A percentile compares a stretch with the other conserved stretches of the same genome.
phyloP scores from a whole-genome alignment of 2,113 vertebrate genomes.

The Labeo rohita region DNA sequence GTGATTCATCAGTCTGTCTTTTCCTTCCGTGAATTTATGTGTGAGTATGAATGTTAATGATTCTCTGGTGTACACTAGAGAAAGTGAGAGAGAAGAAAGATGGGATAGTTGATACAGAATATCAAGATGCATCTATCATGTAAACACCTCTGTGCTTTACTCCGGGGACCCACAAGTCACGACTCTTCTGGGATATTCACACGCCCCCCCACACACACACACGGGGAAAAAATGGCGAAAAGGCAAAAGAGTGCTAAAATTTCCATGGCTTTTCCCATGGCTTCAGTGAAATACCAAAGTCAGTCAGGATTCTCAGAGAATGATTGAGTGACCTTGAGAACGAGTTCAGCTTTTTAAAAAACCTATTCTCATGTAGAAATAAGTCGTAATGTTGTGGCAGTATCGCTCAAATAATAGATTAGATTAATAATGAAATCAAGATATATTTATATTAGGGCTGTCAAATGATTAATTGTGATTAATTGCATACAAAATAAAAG shows the following conservation, averaged over 20 bases:
- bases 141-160: conserved; percentile 13
- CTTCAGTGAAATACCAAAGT: neutral
- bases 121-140: conserved; percentile 18
- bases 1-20: conserved; percentile 44
- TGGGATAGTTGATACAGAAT: neutral
- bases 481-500: too few relatives aligned
- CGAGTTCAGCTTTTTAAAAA: neutral
- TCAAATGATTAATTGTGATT: too few relatives aligned
- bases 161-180: conserved; percentile 52
- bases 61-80: neutral
- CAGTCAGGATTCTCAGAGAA: conserved; percentile 33
- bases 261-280: conserved; percentile 49
- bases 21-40: conserved; percentile 38
- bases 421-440: neutral
- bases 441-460: too few relatives aligned
- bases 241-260: conserved; percentile 20
- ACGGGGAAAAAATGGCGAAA: neutral
- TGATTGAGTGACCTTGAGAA: conserved; percentile 7
- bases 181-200: conserved; percentile 47
- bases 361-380: neutral
- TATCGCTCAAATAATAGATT: neutral
- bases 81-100: neutral
- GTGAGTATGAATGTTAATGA: conserved; percentile 50
- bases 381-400: neutral
- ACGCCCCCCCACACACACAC: conserved; percentile 46